Evolutionary conservation across 2,113 vertebrate species (phyloP).

Genomic region (Ictidomys tridecemlineatus): DNA sequence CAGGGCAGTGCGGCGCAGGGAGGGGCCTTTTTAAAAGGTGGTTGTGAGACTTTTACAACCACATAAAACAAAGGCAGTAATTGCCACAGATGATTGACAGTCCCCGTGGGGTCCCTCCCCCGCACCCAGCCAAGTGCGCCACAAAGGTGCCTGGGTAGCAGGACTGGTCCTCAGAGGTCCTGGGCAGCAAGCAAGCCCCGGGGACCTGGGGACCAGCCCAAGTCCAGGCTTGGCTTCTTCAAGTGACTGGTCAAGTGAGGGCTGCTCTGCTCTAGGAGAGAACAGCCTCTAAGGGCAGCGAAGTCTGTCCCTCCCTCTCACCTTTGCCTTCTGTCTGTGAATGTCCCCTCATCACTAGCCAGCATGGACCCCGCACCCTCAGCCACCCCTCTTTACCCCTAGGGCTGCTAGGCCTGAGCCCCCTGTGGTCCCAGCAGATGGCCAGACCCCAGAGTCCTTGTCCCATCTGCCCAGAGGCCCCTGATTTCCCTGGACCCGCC

Average conservation of each 20-base stretch:
- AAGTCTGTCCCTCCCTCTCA: neutral
- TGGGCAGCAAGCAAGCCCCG: fast-evolving
- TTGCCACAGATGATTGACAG: fast-evolving
- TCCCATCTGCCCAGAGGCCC: neutral
- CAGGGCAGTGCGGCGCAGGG: fast-evolving
- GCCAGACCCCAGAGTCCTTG: fast-evolving
- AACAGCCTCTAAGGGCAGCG: neutral
- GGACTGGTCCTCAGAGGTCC: neutral
- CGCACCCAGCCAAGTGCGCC: fast-evolving
- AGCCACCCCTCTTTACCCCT: neutral
- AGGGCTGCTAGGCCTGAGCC: neutral
- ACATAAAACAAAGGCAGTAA: neutral
- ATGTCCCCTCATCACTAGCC: neutral
- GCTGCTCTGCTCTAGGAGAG: neutral
- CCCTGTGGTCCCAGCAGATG: neutral
- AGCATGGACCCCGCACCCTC: fast-evolving
- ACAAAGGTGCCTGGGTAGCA: fast-evolving
- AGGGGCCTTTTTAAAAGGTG: neutral
- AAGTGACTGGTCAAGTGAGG: fast-evolving
- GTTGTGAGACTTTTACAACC: neutral
- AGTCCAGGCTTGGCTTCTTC: neutral
- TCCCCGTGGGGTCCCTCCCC: fast-evolving
- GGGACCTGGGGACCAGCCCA: neutral
- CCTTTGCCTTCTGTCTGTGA: too few relatives aligned
- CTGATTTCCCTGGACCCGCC: neutral